Base-by-base conservation (phyloP, 2,888 invertebrate species). In the Girardia tigrina region DNA sequence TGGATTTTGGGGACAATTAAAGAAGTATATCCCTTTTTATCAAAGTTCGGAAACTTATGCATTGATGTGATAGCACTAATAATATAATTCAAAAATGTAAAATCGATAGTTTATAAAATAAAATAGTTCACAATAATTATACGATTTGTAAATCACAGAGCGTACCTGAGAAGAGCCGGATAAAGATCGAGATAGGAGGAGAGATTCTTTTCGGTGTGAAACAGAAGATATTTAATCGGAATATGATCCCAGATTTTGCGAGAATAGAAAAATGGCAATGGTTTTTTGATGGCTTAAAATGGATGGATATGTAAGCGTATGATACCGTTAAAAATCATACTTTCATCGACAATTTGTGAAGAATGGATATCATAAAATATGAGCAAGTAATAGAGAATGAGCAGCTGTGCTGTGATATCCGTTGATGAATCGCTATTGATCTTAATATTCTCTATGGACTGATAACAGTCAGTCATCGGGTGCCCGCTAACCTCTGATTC, bases 101-200 rank as follows among this genome's bases (percentile, higher is more conserved):
- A n/a, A n/a, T n/a, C n/a, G n/a, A n/a, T n/a, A n/a, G n/a, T n/a
- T n/a, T n/a, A n/a, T n/a, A n/a, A n/a, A n/a, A n/a, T n/a, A n/a
- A n/a, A n/a, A n/a, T n/a, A n/a, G n/a, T n/a, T n/a, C n/a, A n/a
- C n/a, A n/a, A n/a, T n/a, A n/a, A n/a, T n/a, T n/a, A n/a, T n/a
- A n/a, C n/a, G n/a, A n/a, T n/a, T n/a, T n/a, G n/a, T n/a, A n/a
- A n/a, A n/a, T n/a, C n/a, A n/a, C n/a, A n/a, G n/a, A n/a, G n/a
- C n/a, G n/a, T 56, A 56, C 56, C 56, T 56, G 56, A 56, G 56
- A 12, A 56, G 56, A 20, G 56, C 56, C 23, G 56, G 56, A 56
- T 56, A 56, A 56, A 56, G 56, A 56, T 56, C 56, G 6, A 56
- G 23, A 16, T 56, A 56, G 23, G n/a, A 20, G n/a, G 56, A 56